Evolutionary conservation across 2,888 invertebrate species (phyloP), one percentile per base, ranked within the genome.

Genomic region (Drosophila robusta): DNA sequence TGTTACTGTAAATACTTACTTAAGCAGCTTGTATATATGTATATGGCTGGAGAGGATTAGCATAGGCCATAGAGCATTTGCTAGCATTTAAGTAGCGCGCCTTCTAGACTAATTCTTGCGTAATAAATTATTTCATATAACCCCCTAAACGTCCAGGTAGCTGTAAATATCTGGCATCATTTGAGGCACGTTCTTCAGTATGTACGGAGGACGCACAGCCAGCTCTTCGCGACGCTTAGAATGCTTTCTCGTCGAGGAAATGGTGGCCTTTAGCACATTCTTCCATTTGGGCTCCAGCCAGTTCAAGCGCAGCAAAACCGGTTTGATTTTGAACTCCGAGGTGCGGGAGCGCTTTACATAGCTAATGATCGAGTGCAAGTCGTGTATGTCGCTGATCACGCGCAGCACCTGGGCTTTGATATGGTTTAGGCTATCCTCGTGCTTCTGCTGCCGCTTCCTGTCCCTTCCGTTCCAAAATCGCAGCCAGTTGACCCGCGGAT

Each of bases 61-160:
- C 57, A 32, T 62, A 81, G 62, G 32, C 14, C 58, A 45, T 84
- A 84, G 82, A 67, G 70, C 75, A 65, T 54, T 75, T 70, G 60
- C 32, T 80, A 80, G 78, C 39, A 39, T 51, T 32, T 83, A 87
- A 85, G 83, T 83, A 76, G 76, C 42, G 61, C 65, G 65, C 60
- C 66, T 78, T 70, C 18, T 76, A 83, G 83, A 87, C 76, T 84
- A 87, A 87, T 84, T 87, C 57, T 72, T 70, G 74, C 58, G 52
- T 87, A 84, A 84, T 84, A 87, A 84, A 84, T 84, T 84, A 84
- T 87, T 85, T 67, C 44, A 62, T 62, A 63, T 69, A 61, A 66
- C 44, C 26, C 41, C 42, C 16, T 41, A 39, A 16, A 0, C 14
- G 0, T 54, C 1, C 24, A 71, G 60, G 12, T 69, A 51, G 5